These are phyloP conservation scores for Cinara cedri DNA, from an alignment of 2,888 invertebrate genomes.

Conservation along the genomic window DNA sequence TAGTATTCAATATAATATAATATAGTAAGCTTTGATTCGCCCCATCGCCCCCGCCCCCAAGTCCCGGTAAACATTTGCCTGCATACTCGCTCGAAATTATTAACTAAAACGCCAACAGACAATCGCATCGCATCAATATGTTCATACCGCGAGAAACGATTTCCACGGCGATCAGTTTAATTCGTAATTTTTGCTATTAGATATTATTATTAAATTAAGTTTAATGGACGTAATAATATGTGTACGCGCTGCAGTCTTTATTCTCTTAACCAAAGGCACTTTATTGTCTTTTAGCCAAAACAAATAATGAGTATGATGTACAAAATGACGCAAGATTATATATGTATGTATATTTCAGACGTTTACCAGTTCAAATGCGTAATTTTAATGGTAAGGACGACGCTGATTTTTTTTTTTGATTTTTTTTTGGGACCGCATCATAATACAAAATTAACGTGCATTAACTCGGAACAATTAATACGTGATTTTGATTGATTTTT, in stretches of 20 bases:
- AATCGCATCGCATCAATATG: no score
- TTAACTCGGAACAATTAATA: slow-evolving; percentile 14
- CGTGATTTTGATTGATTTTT: slow-evolving; percentile 15
- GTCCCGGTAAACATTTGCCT: no score
- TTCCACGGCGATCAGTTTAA: no score
- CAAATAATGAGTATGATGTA: slow-evolving; percentile 55
- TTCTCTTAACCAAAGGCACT: slow-evolving; percentile 52
- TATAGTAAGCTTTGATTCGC: no score
- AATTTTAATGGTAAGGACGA: slow-evolving; percentile 54
- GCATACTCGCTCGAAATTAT: no score
- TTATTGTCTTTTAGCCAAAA: slow-evolving; percentile 55
- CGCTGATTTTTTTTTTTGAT: slow-evolving; percentile 40
- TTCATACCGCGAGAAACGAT: no score
- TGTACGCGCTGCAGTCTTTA: slow-evolving; percentile 8
- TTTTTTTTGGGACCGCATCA: slow-evolving; percentile 12
- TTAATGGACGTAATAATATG: slow-evolving; percentile 1
- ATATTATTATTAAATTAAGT: slow-evolving; percentile 34
- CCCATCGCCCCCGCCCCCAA: no score
- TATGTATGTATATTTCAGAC: slow-evolving; percentile 56
- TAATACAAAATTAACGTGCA: slow-evolving; percentile 20
- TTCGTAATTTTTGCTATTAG: neutral
- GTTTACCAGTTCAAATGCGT: slow-evolving; percentile 56
- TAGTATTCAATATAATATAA: no score
- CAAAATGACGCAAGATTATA: slow-evolving; percentile 56
- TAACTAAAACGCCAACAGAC: no score